phyloP scores from a whole-genome alignment of 2,797 vertebrate genomes.

The Geotrypetes seraphini region DNA sequence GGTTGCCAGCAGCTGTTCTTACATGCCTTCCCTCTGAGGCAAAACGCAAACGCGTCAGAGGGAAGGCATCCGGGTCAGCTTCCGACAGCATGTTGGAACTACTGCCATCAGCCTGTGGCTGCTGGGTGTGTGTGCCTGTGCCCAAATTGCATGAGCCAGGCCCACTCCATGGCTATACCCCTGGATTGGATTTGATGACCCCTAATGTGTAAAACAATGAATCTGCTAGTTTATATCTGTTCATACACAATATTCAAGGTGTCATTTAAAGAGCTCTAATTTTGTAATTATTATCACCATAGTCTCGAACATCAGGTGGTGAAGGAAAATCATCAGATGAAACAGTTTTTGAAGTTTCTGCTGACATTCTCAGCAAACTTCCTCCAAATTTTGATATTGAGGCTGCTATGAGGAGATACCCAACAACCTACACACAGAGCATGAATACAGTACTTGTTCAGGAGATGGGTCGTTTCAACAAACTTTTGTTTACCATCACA shows the following conservation, averaged over 20 bases:
- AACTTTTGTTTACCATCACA: conserved; percentile 59
- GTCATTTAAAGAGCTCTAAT: neutral
- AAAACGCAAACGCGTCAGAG: no score
- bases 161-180: no score
- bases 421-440: conserved; percentile 76
- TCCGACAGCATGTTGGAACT: no score
- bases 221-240: no score
- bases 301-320: conserved; percentile 64
- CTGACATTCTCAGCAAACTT: conserved; percentile 74
- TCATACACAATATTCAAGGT: neutral
- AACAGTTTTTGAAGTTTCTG: conserved; percentile 72
- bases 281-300: neutral
- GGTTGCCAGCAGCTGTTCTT: no score
- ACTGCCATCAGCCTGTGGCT: no score
- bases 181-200: no score
- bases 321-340: conserved; percentile 71
- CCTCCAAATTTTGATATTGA: conserved; percentile 70
- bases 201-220: no score
- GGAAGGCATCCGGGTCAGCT: no score
- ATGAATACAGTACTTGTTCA: conserved; percentile 87
- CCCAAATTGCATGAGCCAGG: no score
- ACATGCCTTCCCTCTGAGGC: no score
- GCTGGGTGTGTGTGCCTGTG: no score
- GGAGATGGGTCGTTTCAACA: conserved; percentile 87
- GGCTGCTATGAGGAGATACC: conserved; percentile 64